A percentile compares a stretch with the other conserved stretches of the same genome.
Conservation (phyloP, 2,797 vertebrate species). For the Mionectes olivaceus region DNA sequence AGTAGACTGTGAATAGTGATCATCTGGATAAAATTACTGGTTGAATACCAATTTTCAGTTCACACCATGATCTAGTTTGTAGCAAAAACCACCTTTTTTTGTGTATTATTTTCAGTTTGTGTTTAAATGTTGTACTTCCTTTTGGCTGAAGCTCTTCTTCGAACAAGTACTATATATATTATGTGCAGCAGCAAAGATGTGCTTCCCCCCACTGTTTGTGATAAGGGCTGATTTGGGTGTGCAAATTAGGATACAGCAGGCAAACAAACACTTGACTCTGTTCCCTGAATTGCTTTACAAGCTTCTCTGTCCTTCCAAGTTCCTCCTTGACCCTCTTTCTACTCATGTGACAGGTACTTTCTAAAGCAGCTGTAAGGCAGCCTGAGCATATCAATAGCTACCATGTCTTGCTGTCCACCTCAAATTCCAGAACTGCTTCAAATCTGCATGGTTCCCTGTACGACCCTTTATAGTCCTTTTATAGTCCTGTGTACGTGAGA, state of each 20-base stretch:
- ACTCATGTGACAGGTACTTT: fast-evolving
- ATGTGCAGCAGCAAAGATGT: neutral
- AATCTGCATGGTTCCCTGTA: neutral
- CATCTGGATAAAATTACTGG: neutral
- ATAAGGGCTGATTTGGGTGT: neutral
- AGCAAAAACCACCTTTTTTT: fast-evolving
- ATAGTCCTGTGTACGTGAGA: neutral
- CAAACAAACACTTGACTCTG: neutral
- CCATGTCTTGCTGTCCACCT: neutral
- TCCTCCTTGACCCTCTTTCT: neutral
- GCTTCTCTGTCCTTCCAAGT: neutral
- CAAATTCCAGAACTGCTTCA: neutral
- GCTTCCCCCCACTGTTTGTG: neutral
- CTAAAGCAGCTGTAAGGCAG: neutral
- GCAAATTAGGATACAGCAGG: neutral
- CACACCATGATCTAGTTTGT: neutral
- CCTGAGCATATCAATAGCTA: neutral
- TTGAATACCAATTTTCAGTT: neutral
- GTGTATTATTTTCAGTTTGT: neutral
- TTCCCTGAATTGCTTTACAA: neutral
- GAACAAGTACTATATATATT: neutral
- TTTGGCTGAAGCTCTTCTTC: neutral
- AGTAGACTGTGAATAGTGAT: neutral
- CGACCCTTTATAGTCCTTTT: neutral
- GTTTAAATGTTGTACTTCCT: neutral